These are phyloP conservation scores for Trypoxylus dichotomus DNA, from an alignment of 1,140 invertebrate species.

Conservation along the genomic window DNA sequence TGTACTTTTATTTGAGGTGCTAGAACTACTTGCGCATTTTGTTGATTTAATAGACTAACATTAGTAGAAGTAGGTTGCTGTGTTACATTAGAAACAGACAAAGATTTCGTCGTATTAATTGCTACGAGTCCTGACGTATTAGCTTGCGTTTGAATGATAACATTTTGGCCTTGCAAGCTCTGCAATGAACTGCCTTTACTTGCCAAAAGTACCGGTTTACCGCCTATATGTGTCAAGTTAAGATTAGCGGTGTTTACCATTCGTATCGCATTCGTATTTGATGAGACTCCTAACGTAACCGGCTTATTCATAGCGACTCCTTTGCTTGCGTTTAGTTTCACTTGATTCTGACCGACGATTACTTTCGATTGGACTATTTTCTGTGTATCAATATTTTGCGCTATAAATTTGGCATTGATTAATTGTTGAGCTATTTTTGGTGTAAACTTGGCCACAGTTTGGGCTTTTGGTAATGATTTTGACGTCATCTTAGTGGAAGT, in stretches of 20 bases:
- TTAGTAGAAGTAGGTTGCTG: constrained; percentile 34
- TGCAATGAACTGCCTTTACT: constrained; percentile 57
- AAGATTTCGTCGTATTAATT: constrained; percentile 50
- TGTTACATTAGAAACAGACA: constrained; percentile 30
- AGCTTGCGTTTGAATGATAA: constrained; percentile 48
- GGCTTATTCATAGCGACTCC: constrained; percentile 38
- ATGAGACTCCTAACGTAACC: constrained; percentile 36
- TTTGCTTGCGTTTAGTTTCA: constrained; percentile 41
- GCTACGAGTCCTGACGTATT: constrained; percentile 35
- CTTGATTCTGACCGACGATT: constrained; percentile 45
- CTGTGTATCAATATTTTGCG: constrained; percentile 46
- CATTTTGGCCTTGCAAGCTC: constrained; percentile 51
- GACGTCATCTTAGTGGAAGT: constrained; percentile 48
- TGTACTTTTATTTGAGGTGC: constrained; percentile 39
- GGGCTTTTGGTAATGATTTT: constrained; percentile 38
- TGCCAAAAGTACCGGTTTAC: constrained; percentile 66
- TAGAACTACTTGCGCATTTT: constrained; percentile 41
- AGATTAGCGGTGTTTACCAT: constrained; percentile 60
- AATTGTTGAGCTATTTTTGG: constrained; percentile 49
- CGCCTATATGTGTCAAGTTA: constrained; percentile 61
- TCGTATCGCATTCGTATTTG: constrained; percentile 50
- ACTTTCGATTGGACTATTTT: constrained; percentile 49
- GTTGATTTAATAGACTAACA: constrained; percentile 46
- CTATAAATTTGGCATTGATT: constrained; percentile 53
- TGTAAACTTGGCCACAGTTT: constrained; percentile 41